Conservation (phyloP, 2,888 invertebrate species). For the Tetanocera ferruginea region DNA sequence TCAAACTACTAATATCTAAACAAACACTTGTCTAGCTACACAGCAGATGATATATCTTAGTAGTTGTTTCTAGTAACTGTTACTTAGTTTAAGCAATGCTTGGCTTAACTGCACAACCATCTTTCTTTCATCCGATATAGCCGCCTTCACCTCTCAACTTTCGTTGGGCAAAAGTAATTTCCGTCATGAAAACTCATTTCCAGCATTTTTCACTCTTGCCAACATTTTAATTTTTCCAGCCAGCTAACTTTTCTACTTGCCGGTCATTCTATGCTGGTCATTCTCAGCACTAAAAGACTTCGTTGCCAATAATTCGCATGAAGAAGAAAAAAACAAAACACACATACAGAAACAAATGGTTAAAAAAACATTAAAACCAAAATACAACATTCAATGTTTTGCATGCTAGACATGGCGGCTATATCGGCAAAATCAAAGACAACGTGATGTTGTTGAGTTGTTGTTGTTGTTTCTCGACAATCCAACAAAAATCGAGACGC, state of each 20-base stretch:
- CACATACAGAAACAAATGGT: not conserved
- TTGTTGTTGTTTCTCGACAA: not conserved
- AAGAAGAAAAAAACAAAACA: not conserved
- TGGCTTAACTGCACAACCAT: too few species aligned
- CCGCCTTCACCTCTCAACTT: not conserved
- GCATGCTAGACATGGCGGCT: constrained; percentile 27
- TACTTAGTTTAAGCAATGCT: too few species aligned
- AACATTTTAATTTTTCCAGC: not conserved
- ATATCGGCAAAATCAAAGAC: constrained; percentile 35
- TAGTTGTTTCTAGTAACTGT: too few species aligned
- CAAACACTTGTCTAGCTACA: too few species aligned
- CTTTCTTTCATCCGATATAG: too few species aligned
- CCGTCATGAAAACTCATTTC: constrained; percentile 12
- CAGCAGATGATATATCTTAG: too few species aligned
- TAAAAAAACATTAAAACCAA: not conserved
- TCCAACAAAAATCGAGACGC: not conserved
- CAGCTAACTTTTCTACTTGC: not conserved
- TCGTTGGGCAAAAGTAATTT: constrained; percentile 1
- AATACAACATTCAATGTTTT: not conserved
- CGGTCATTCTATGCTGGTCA: not conserved
- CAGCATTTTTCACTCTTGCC: not conserved
- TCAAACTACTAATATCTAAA: too few species aligned
- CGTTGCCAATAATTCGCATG: not conserved
- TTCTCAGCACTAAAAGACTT: not conserved
- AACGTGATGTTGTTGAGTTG: not conserved